Evolutionary conservation across 2,888 invertebrate genomes (phyloP).

Genomic region (Ornithoptera priamus): DNA sequence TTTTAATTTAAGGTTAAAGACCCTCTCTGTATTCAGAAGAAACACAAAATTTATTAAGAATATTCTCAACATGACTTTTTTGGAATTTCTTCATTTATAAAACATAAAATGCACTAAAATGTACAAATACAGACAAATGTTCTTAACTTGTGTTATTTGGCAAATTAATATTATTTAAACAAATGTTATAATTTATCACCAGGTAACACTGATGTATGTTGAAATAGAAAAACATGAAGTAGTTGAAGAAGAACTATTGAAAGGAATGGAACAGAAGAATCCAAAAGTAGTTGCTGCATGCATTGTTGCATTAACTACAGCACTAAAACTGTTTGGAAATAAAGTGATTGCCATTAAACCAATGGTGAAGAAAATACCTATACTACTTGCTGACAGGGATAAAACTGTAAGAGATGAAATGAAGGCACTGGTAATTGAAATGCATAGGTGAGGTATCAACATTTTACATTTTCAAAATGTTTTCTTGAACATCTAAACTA

Average conservation of each 20-base stretch:
- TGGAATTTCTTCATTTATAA: no score
- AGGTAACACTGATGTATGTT: conserved; percentile 94
- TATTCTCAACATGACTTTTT: no score
- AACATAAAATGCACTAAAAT: no score
- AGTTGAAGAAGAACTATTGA: conserved; percentile 93
- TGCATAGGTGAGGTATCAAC: conserved; percentile 83
- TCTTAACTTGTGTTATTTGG: no score
- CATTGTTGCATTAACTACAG: conserved; percentile 85
- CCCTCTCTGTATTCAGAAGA: no score
- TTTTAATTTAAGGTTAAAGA: no score
- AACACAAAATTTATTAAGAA: no score
- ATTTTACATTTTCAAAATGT: not conserved
- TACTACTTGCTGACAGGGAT: conserved; percentile 93
- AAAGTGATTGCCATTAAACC: conserved; percentile 94
- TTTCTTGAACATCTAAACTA: not conserved
- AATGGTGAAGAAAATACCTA: conserved; percentile 91
- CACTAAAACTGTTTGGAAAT: conserved; percentile 93
- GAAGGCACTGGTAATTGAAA: conserved; percentile 93
- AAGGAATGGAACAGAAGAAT: conserved; percentile 97
- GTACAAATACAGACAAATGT: no score
- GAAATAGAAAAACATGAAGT: conserved; percentile 97
- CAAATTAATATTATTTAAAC: not conserved
- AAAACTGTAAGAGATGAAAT: conserved; percentile 95
- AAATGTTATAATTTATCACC: conserved; percentile 55
- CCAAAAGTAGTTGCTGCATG: conserved; percentile 96